Evolutionary conservation across 2,797 vertebrate species (phyloP), one percentile per base, ranked within the genome.

Genomic region (Crocodylus rhombifer): DNA sequence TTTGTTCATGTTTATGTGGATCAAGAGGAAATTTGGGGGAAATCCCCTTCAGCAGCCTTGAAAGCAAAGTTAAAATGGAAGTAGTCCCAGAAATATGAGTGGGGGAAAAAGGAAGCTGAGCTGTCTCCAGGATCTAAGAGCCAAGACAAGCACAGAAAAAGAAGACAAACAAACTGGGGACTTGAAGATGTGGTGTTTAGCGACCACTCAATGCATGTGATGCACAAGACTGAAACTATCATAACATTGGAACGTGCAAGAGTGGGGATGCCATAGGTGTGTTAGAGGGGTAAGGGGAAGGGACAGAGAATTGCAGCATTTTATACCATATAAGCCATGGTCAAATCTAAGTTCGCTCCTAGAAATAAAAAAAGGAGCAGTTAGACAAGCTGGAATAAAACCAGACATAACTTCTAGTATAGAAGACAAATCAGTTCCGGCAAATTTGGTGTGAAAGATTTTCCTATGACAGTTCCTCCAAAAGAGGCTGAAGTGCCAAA

Each of bases 371-470:
- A 89, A 86, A 64, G 89, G 92, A 64, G 69, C 0, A 17, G 80
- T 91, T 88, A 5, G 78, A 75, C 80, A 42, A 3, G 21, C 64
- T 88, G 55, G 75, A 25, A 80, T 80, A 86, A 91, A 92, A 87
- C 64, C 7, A 84, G 84, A 71, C 80, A 77, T 30, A 77, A 57
- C 55, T 89, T 91, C 74, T 69, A 78, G 5, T 76, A 80, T 58
- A 56, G 17, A 61, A 61, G 4, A 3, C 3, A 55, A 90, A 33
- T 5, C 14, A 77, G 6, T 63, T 20, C 63, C 90, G 28, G 14
- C 81, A 84, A 82, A 75, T 6, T 7, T 84, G 30, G 55, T 79
- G n/a, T 51, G n/a, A 21, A 83, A 65, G 21, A 14, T 2, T 92
- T 89, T 87, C 25, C 57, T n/a, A 87, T 60, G 28, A 30, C 21